Conservation (phyloP, 2,113 vertebrate genomes). For the Strix aluco region DNA sequence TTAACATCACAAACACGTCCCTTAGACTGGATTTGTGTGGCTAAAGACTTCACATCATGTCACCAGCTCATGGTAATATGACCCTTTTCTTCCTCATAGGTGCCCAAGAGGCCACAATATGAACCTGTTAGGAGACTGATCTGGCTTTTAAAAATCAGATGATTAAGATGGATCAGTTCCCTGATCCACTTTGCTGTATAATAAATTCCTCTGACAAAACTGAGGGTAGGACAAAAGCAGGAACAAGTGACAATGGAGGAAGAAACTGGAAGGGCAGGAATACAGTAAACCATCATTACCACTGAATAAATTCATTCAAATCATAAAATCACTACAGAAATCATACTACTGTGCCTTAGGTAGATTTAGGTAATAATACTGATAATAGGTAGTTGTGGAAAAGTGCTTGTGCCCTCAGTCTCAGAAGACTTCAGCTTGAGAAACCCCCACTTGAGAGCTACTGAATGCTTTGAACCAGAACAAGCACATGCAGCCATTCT, state of each 20-base stretch:
- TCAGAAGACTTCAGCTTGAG: neutral
- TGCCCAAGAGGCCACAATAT: neutral
- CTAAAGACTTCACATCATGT: neutral
- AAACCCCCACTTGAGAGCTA: neutral
- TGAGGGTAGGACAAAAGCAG: neutral
- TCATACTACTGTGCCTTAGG: neutral
- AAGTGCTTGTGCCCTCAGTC: neutral
- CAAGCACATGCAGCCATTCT: neutral
- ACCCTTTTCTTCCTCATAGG: neutral
- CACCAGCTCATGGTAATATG: neutral
- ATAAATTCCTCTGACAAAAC: neutral
- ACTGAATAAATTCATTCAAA: neutral
- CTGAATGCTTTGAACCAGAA: neutral
- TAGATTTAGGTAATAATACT: neutral
- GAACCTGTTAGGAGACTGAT: neutral
- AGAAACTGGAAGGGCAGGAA: neutral
- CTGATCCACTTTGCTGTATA: neutral
- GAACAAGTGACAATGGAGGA: neutral
- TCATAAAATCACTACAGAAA: neutral
- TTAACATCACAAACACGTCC: fast-evolving
- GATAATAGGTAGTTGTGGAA: neutral
- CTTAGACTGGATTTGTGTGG: neutral
- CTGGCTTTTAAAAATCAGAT: constrained; percentile 28
- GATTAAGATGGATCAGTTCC: constrained; percentile 31
- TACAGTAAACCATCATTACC: neutral